Evolutionary conservation across 2,797 vertebrate genomes (phyloP), one percentile per base, ranked within the genome.

Genomic region (Tiaroga cobitis): DNA sequence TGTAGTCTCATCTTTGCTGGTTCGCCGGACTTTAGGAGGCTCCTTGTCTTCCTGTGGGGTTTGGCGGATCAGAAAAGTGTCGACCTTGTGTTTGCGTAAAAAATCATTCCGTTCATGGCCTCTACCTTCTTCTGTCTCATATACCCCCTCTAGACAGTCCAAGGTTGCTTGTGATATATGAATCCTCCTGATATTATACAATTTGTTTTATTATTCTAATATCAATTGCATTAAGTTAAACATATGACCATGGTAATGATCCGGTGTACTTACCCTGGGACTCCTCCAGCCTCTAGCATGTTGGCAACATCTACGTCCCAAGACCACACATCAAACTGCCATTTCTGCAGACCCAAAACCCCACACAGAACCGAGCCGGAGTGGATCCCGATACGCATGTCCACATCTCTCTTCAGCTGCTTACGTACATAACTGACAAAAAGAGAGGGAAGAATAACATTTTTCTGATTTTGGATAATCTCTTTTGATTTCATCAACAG

Each of bases 311-410:
- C 97, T 80, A 98, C 97, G 18, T 98, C 97, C 21, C 97, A 97
- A 88, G 97, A 97, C 96, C 97, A 97, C 74, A 98, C 97, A 0
- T 98, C 97, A 1, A 98, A 98, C 88, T 98, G 97, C 93, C 97
- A 97, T 87, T 97, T 96, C 91, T 97, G 96, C 93, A 97, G 96
- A 16, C 97, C 97, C 91, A 97, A 86, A 80, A 98, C 96, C 6
- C 97, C 97, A 15, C 97, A 97, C 1, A 97, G 93, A 6, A 97
- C 97, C 0, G 97, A 97, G 32, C 97, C 97, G 0, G 97, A 97
- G 89, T 98, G 97, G 39, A 98, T 96, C 0, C 97, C 97, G 0
- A 98, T 97, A 0, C 97, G 94, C 97, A 98, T 98, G 92, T 98
- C 97, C 87, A 98, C 94, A 91, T 96, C 97, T 84, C 96, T 96